Percentiles rank a stretch among this genome's conserved stretches.
These are phyloP conservation scores for Palythoa grandis DNA, from an alignment of 92 coral and sea anemone species.

Conservation along the genomic window DNA sequence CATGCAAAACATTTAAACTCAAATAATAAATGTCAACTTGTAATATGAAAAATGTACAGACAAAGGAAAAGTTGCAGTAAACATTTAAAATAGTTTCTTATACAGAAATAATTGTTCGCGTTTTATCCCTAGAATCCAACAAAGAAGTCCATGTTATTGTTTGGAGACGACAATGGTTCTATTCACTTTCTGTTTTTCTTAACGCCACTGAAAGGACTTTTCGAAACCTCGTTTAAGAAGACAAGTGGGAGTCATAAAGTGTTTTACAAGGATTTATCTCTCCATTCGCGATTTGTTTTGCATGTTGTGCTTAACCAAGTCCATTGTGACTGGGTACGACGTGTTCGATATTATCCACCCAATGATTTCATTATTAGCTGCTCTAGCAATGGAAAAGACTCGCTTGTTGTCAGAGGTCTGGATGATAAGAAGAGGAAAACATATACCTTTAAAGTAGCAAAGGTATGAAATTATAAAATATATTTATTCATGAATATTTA, in stretches of 20 bases:
- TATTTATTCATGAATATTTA: too few relatives aligned
- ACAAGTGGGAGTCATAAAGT: constrained; percentile 88
- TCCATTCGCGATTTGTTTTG: constrained; percentile 78
- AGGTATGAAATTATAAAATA: constrained; percentile 51
- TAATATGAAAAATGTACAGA: too few relatives aligned
- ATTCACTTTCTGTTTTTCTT: constrained; percentile 75
- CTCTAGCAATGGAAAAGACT: constrained; percentile 80
- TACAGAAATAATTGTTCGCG: too few relatives aligned
- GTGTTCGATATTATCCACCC: constrained; percentile 75
- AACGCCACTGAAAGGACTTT: constrained; percentile 87
- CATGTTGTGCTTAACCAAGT: constrained; percentile 70
- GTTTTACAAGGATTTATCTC: constrained; percentile 75
- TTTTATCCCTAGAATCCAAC: constrained; percentile 59
- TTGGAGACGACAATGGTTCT: constrained; percentile 93
- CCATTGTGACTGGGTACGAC: constrained; percentile 93
- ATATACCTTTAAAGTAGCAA: constrained; percentile 83
- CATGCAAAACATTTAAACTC: too few relatives aligned
- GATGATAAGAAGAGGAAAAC: constrained; percentile 91
- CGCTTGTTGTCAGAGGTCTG: constrained; percentile 84
- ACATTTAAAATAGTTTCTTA: too few relatives aligned
- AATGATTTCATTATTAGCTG: constrained; percentile 91
- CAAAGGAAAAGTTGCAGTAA: too few relatives aligned
- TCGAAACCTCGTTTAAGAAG: constrained; percentile 94
- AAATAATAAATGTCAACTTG: too few relatives aligned
- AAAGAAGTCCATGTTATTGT: constrained; percentile 76